A percentile compares a stretch with the other conserved stretches of the same genome.
Evolutionary conservation across 2,888 invertebrate species (phyloP).

Genomic region (Sarcophaga rosellei): DNA sequence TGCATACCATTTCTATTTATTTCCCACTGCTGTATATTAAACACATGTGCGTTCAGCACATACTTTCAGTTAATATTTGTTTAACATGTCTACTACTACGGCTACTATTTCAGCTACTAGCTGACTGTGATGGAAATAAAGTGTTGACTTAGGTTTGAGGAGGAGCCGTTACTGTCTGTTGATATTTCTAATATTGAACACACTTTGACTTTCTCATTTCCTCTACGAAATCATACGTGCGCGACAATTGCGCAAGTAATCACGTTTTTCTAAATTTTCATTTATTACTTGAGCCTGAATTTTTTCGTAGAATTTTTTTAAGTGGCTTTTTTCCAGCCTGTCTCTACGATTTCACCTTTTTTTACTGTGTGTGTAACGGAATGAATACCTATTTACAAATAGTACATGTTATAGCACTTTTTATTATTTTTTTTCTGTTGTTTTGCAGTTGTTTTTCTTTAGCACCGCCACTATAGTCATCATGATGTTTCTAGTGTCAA

Average conservation of each 20-base stretch:
- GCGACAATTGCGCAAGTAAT: conserved; percentile 54
- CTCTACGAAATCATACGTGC: conserved; percentile 39
- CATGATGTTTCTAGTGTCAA: neutral
- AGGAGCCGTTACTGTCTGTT: conserved; percentile 3
- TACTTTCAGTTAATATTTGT: conserved; percentile 8
- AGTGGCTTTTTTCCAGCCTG: conserved; percentile 15
- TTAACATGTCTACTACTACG: neutral
- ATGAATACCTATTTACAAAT: conserved; percentile 25
- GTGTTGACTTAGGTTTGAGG: no score
- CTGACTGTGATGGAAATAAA: neutral
- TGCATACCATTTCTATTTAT: no score
- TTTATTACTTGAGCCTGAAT: conserved; percentile 18
- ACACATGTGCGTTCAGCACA: conserved; percentile 19
- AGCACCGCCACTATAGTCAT: neutral
- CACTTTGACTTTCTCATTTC: conserved; percentile 18
- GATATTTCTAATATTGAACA: conserved; percentile 30
- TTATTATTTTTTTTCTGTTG: conserved; percentile 7
- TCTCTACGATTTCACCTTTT: conserved; percentile 47
- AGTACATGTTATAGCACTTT: conserved; percentile 44
- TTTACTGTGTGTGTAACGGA: neutral
- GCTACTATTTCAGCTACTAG: neutral
- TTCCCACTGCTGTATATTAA: no score
- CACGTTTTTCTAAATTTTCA: conserved; percentile 38
- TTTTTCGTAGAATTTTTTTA: neutral
- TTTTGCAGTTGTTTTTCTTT: neutral